These are phyloP conservation scores for Gobio gobio DNA, from an alignment of 2,113 vertebrate genomes.

Conservation along the genomic window DNA sequence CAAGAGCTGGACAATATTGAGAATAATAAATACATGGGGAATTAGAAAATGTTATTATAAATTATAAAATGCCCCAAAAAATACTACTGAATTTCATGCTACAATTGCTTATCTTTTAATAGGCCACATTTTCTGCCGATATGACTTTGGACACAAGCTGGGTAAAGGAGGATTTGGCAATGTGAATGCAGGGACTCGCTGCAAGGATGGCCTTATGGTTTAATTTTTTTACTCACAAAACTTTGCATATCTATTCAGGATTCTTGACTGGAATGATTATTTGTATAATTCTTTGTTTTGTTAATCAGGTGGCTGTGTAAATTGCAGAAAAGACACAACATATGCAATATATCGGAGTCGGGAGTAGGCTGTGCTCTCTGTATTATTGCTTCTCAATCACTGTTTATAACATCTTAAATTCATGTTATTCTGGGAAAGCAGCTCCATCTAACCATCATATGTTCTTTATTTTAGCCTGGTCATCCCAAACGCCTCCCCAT, in stretches of 20 bases:
- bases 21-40: not conserved
- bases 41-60: not conserved
- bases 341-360: not conserved
- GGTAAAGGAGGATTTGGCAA: not conserved
- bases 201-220: not conserved
- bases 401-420: not conserved
- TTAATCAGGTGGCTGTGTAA: not conserved
- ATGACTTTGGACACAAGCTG: not conserved
- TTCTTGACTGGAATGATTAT: not conserved
- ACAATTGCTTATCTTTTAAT: not conserved
- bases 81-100: not conserved
- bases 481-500: not conserved
- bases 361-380: not conserved
- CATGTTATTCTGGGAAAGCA: not conserved
- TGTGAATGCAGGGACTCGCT: not conserved
- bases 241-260: not conserved
- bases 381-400: not conserved
- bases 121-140: not conserved
- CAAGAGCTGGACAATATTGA: not conserved
- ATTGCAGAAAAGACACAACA: not conserved
- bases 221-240: not conserved
- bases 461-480: not conserved
- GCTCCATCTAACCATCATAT: not conserved
- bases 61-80: not conserved
- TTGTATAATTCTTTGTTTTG: not conserved